phyloP scores from a whole-genome alignment of 1,140 invertebrate genomes.

The Phortica variegata region DNA sequence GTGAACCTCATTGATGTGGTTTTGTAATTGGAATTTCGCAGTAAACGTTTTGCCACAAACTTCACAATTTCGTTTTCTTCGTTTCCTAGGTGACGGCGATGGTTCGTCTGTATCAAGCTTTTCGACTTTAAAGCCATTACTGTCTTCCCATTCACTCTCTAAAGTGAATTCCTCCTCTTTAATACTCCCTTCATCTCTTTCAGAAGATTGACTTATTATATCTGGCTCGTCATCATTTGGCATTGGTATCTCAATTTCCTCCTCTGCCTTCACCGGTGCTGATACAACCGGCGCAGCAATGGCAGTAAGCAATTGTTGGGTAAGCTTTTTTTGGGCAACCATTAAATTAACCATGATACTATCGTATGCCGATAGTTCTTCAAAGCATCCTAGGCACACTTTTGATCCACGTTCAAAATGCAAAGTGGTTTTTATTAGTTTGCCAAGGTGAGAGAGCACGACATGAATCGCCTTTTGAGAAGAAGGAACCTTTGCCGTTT shows the following conservation, averaged over 20 bases:
- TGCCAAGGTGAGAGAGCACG: constrained; percentile 44
- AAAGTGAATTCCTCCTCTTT: constrained; percentile 21
- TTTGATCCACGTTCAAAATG: constrained; percentile 23
- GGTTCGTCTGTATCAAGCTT: background rate
- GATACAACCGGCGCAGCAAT: constrained; percentile 11
- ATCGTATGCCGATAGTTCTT: constrained; percentile 40
- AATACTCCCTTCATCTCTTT: too few species aligned
- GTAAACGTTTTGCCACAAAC: constrained; percentile 35
- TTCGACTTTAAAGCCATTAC: background rate
- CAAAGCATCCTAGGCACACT: constrained; percentile 39
- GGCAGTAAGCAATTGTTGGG: constrained; percentile 28
- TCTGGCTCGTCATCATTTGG: constrained; percentile 35
- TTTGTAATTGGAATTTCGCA: constrained; percentile 38
- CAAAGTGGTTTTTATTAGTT: constrained; percentile 35
- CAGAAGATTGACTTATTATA: too few species aligned
- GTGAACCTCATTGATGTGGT: constrained; percentile 43
- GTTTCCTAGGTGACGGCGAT: constrained; percentile 16
- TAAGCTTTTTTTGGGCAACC: constrained; percentile 39
- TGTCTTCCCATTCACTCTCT: constrained; percentile 24
- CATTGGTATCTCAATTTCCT: constrained; percentile 11
- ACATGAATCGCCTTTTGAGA: constrained; percentile 39
- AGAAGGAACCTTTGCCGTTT: constrained; percentile 33
- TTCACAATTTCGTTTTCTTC: constrained; percentile 31
- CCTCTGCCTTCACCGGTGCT: constrained; percentile 16
- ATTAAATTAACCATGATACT: constrained; percentile 48